Conservation (phyloP, 2,797 vertebrate genomes). For the Distichodus sexfasciatus region DNA sequence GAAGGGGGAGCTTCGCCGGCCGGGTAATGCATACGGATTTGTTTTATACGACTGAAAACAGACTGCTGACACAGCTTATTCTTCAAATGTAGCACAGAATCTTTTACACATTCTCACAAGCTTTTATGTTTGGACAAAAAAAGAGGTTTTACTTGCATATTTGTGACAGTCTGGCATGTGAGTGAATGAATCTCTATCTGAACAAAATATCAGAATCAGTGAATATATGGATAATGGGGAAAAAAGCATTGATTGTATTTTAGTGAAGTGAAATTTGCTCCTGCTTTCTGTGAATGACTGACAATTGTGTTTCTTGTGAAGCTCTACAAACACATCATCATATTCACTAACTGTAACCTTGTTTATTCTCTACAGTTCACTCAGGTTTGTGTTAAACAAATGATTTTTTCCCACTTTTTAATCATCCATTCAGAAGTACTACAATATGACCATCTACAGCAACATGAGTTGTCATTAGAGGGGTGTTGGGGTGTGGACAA, state of each 20-base stretch:
- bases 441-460: neutral
- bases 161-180: slow-evolving; percentile 16
- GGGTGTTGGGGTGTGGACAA: slow-evolving; percentile 25
- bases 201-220: slow-evolving; percentile 35
- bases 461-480: slow-evolving; percentile 8
- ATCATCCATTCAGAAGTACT: slow-evolving; percentile 29
- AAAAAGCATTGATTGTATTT: slow-evolving; percentile 39
- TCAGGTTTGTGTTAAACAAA: slow-evolving; percentile 69
- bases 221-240: slow-evolving; percentile 42
- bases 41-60: slow-evolving; percentile 14
- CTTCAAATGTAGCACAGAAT: slow-evolving; percentile 50
- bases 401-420: slow-evolving; percentile 62
- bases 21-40: slow-evolving; percentile 16
- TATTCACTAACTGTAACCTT: slow-evolving; percentile 49
- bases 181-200: slow-evolving; percentile 56
- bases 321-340: slow-evolving; percentile 45
- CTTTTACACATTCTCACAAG: slow-evolving; percentile 24
- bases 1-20: slow-evolving; percentile 13
- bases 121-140: slow-evolving; percentile 26
- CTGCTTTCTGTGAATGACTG: slow-evolving; percentile 23
- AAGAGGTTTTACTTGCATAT: slow-evolving; percentile 26
- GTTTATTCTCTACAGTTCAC: slow-evolving; percentile 67
- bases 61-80: slow-evolving; percentile 38
- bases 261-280: slow-evolving; percentile 7
- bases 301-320: slow-evolving; percentile 17